A percentile compares a stretch with the other conserved stretches of the same genome.
Evolutionary conservation across 2,797 vertebrate genomes (phyloP).

Genomic region (Xenopus petersii): DNA sequence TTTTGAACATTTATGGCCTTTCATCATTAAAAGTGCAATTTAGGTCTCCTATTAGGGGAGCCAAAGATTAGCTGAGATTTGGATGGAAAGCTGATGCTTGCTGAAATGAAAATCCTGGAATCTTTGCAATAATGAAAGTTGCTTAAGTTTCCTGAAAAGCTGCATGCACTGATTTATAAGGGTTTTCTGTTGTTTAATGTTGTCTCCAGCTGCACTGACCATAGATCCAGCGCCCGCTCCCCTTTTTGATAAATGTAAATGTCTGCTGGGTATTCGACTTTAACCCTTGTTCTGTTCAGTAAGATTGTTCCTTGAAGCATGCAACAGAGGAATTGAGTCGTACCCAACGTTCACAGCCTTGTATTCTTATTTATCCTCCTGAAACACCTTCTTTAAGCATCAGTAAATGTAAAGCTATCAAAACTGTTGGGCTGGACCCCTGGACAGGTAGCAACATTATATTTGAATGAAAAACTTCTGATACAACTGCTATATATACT

Average conservation of each 20-base stretch:
- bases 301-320: too few relatives aligned
- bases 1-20: conserved; percentile 43
- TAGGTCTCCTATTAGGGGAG: conserved; percentile 31
- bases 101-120: conserved; percentile 32
- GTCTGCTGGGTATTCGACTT: too few relatives aligned
- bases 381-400: too few relatives aligned
- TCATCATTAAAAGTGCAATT: conserved; percentile 40
- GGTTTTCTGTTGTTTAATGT: conserved; percentile 16
- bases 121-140: conserved; percentile 26
- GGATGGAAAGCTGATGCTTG: conserved; percentile 24
- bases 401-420: too few relatives aligned
- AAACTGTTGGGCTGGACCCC: too few relatives aligned
- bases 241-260: background rate
- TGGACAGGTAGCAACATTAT: too few relatives aligned
- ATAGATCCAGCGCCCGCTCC: conserved; percentile 2
- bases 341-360: too few relatives aligned
- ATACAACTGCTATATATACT: too few relatives aligned
- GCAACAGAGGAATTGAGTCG: too few relatives aligned
- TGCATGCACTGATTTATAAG: conserved; percentile 33
- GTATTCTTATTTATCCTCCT: too few relatives aligned
- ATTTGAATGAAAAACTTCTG: too few relatives aligned
- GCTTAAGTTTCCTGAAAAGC: conserved; percentile 14
- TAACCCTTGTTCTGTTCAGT: too few relatives aligned
- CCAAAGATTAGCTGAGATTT: conserved; percentile 45
- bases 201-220: conserved; percentile 9